Base-by-base conservation (phyloP, 2,888 invertebrate species). In the Phanerotoma sp. region DNA sequence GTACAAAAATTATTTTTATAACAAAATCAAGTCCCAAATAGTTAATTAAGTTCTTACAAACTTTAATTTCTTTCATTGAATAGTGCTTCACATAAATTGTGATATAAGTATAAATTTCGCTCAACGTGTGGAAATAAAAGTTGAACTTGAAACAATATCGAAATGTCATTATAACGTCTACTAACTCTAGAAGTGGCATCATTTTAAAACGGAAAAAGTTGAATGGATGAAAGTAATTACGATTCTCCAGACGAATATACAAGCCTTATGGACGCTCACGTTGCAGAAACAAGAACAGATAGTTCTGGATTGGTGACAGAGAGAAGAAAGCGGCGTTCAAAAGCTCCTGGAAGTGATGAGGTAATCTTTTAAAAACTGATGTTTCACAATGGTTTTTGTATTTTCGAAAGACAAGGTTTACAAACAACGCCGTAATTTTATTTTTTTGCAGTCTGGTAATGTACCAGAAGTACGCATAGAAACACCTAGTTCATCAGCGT, bases 241-340 rank as follows among this genome's bases (percentile, higher is more conserved):
- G 85, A 84, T 69, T 81, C 81, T 74, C 82, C 82, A 69, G 84
- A 85, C 74, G 91, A 91, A 82, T 85, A 83, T 68, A 89, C 89
- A 70, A 87, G 88, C 79, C 85, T 91, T 75, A 91, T 91, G 91
- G 91, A 91, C 82, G 89, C 87, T 73, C 90, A 91, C 82, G 87
- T 88, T 73, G 84, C 85, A 56, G 86, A 86, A 74, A 82, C 82
- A 64, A 81, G 82, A 63, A 79, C 81, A 54, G 82, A 82, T 62
- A 72, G 74, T 52, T 67, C 71, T 65, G 80, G 82, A 75, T 62
- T 65, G 48, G 82, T 83, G 68, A 77, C 79, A 60, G 79, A 78
- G 57, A 81, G 81, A 61, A 80, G 82, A 61, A 84, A 84, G 73
- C 76, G 82, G 55, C 82, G 82, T 63, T 78, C 81, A 37, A 82